A percentile compares a stretch with the other conserved stretches of the same genome.
Conservation (phyloP, 2,888 invertebrate genomes). For the Tanypteryx hageni region DNA sequence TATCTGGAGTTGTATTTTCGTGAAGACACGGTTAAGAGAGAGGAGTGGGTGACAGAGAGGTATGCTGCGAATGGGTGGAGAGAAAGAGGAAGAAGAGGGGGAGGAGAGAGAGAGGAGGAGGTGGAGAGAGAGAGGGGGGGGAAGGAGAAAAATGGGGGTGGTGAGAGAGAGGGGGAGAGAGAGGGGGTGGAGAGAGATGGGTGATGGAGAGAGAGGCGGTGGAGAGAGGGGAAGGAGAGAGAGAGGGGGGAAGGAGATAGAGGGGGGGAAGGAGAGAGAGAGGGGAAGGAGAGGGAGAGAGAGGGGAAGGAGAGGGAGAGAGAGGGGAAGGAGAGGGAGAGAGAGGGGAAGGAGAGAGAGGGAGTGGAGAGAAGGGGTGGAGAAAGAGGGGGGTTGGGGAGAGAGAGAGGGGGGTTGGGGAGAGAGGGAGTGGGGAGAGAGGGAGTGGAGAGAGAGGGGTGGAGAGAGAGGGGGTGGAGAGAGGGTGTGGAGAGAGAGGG, state of each 20-base stretch:
- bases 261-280: too few species aligned
- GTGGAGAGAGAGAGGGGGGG: not conserved
- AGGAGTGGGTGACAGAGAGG: too few species aligned
- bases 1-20: constrained; percentile 5
- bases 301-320: not conserved
- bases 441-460: not conserved
- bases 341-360: not conserved
- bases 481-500: not conserved
- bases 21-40: too few species aligned
- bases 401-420: too few species aligned
- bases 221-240: too few species aligned
- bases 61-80: not conserved
- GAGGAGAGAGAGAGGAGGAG: not conserved
- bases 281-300: too few species aligned
- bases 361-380: not conserved
- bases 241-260: too few species aligned
- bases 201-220: too few species aligned
- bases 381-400: not conserved
- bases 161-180: not conserved
- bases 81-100: not conserved
- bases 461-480: not conserved
- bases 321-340: not conserved
- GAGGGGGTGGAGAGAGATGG: not conserved
- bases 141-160: not conserved
- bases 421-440: too few species aligned